Conservation (phyloP, 1,140 invertebrate species). For the Phymastichus coffea region DNA sequence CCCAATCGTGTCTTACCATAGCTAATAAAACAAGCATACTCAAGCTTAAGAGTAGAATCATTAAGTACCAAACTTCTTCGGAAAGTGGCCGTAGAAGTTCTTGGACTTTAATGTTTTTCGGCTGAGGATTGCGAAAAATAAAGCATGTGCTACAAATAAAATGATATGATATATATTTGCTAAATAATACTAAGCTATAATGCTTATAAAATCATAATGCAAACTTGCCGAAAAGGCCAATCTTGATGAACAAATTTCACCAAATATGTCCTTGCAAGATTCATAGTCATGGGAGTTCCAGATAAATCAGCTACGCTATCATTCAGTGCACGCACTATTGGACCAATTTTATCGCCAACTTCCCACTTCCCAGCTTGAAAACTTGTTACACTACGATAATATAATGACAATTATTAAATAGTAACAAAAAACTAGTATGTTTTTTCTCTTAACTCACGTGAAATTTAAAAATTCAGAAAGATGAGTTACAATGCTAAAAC, state of each 20-base stretch:
- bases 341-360: constrained; percentile 7
- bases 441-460: constrained; percentile 6
- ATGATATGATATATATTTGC: background rate
- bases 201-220: background rate
- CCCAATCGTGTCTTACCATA: background rate
- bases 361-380: constrained; percentile 9
- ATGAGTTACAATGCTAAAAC: background rate
- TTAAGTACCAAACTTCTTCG: constrained; percentile 5
- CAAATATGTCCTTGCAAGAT: background rate
- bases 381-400: background rate
- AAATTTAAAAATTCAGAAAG: constrained; percentile 21
- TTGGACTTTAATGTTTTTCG: background rate
- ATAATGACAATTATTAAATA: background rate
- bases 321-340: constrained; percentile 3
- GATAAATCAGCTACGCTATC: constrained; percentile 10
- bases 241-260: constrained; percentile 11
- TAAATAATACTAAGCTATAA: background rate
- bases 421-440: background rate
- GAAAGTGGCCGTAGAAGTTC: constrained; percentile 5
- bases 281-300: constrained; percentile 11
- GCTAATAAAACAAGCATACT: background rate
- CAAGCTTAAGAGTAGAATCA: background rate
- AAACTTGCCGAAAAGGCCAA: constrained; percentile 18
- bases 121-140: constrained; percentile 21
- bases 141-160: constrained; percentile 16